Base-by-base conservation (phyloP, 2,113 vertebrate genomes). In the Drymodes brunneopygia region DNA sequence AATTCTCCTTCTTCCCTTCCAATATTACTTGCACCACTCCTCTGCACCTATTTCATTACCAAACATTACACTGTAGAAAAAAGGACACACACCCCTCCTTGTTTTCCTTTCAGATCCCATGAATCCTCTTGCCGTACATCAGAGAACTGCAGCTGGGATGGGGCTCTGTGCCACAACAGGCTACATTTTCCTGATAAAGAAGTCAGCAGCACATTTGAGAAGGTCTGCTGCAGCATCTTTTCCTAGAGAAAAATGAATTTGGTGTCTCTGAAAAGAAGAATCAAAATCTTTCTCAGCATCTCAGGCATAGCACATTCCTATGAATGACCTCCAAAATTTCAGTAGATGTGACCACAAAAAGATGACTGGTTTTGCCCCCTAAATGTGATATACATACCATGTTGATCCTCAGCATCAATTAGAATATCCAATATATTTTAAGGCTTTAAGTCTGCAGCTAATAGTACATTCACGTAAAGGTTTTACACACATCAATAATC, bases 281-380 rank as follows among this genome's bases (percentile, higher is more conserved):
- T 51, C 3, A 58, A 62, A 45, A 27, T 10, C 5, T 77, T 80
- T 58, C 53, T 91, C 58, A 56, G 24, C 23, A 31, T 31, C 28
- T 74, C 17, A 27, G 50, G 12, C 6, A 10, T 0, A 57, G 21
- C 35, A 44, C 3, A 10, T 42, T 47, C 21, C 15, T 38, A 50
- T 9, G 25, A 6, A 56, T 11, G 28, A 5, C 35, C 33, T 69
- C 58, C n/a, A 29, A 51, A 54, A 44, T 36, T 72, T 67, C 48
- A 33, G 44, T 11, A 67, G 51, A 44, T 28, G 11, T 29, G 14
- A 47, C 27, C 6, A 47, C 54, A n/a, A 90, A 47, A 74, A 23
- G 20, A 54, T 25, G 2, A 50, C 17, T 16, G 6, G 3, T 13
- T 25, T 45, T 21, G 10, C 28, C 14, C 40, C 2, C 0, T 1